phyloP scores from a whole-genome alignment of 2,888 invertebrate genomes.

The Epicampocera succincta region DNA sequence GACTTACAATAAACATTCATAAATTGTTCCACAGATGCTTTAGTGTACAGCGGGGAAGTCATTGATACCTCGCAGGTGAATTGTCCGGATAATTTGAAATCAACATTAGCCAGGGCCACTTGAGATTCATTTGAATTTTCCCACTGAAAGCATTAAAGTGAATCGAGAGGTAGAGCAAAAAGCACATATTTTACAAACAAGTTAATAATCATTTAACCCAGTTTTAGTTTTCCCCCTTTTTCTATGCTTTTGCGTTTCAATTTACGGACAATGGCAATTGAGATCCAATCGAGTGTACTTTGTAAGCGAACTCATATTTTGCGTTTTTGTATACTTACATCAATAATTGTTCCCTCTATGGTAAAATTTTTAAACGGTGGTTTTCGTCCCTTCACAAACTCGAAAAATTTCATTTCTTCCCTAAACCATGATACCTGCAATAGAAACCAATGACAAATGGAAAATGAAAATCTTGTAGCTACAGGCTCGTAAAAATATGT shows the following conservation, averaged over 20 bases:
- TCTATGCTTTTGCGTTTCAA: constrained; percentile 12
- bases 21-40: constrained; percentile 89
- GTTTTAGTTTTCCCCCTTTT: constrained; percentile 27
- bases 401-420: constrained; percentile 86
- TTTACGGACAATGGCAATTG: constrained; percentile 32
- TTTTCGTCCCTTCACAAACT: constrained; percentile 89
- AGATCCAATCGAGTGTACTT: constrained; percentile 31
- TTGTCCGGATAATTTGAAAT: constrained; percentile 89
- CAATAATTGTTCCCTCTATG: constrained; percentile 87
- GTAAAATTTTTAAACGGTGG: constrained; percentile 87
- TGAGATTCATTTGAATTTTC: constrained; percentile 79
- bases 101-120: constrained; percentile 86
- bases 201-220: constrained; percentile 45
- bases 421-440: constrained; percentile 82
- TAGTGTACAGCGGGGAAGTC: constrained; percentile 91
- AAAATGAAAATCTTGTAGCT: constrained; percentile 51
- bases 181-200: not conserved
- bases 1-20: constrained; percentile 91
- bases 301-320: constrained; percentile 30
- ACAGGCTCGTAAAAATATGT: not conserved
- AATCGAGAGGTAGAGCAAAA: not conserved
- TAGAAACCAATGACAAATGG: constrained; percentile 54
- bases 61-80: constrained; percentile 92
- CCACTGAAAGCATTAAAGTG: constrained; percentile 74
- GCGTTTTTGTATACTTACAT: constrained; percentile 84